A percentile compares a stretch with the other conserved stretches of the same genome.
Conservation (phyloP, 1,140 invertebrate species). For the Euglossa dilemma region DNA sequence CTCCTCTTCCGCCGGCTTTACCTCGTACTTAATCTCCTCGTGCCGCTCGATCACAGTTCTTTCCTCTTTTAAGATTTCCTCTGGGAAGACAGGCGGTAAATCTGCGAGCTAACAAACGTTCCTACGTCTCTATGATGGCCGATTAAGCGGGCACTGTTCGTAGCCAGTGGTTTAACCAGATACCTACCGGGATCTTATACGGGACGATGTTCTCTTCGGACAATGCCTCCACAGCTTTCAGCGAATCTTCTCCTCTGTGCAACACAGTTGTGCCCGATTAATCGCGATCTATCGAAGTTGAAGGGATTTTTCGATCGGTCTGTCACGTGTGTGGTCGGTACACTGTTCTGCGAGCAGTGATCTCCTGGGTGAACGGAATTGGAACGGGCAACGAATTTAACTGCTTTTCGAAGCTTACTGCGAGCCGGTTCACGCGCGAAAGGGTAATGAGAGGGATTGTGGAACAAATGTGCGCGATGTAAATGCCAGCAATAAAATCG, state of each 20-base stretch:
- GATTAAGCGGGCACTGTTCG: neutral
- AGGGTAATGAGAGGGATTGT: conserved; percentile 53
- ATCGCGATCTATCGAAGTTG: conserved; percentile 25
- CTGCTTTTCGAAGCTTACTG: conserved; percentile 24
- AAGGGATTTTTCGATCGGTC: conserved; percentile 6
- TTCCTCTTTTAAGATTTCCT: conserved; percentile 70
- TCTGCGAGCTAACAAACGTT: conserved; percentile 71
- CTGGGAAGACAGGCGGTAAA: conserved; percentile 73
- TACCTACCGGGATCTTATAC: conserved; percentile 80
- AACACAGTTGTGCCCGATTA: conserved; percentile 53
- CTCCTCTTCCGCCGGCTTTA: conserved; percentile 29
- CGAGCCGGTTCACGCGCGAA: conserved; percentile 50
- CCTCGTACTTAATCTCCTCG: conserved; percentile 59
- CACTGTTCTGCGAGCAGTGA: conserved; percentile 6
- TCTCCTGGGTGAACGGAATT: conserved; percentile 10
- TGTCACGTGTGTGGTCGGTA: conserved; percentile 15
- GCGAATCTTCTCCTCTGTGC: conserved; percentile 76
- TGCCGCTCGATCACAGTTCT: conserved; percentile 57
- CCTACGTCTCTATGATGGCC: conserved; percentile 2
- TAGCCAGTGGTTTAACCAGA: neutral
- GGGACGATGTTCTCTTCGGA: conserved; percentile 78
- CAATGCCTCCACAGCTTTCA: conserved; percentile 73
- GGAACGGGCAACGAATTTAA: conserved; percentile 20
- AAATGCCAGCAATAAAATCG: conserved; percentile 69
- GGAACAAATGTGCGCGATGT: conserved; percentile 43